These are phyloP conservation scores for Aleiodes testaceus DNA, from an alignment of 2,888 invertebrate genomes.

Conservation along the genomic window DNA sequence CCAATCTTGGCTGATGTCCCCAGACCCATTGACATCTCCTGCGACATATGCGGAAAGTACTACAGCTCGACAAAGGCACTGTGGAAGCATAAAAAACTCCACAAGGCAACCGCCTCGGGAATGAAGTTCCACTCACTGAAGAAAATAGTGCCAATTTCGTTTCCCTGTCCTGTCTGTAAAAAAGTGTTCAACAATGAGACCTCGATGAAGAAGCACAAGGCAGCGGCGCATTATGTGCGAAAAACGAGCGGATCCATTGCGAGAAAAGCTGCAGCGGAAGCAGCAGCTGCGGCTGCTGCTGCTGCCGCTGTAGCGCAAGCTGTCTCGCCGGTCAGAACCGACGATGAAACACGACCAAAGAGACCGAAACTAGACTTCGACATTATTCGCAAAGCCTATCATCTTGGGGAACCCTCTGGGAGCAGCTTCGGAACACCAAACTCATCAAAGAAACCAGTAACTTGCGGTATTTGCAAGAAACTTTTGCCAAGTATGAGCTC, in stretches of 20 bases:
- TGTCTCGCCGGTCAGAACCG: slow-evolving; percentile 3
- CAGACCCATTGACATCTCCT: slow-evolving; percentile 71
- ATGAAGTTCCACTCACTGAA: slow-evolving; percentile 52
- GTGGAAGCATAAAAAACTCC: slow-evolving; percentile 76
- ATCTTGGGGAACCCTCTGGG: slow-evolving; percentile 36
- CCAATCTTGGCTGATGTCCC: slow-evolving; percentile 59
- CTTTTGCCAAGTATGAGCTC: slow-evolving; percentile 79
- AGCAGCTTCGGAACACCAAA: slow-evolving; percentile 36
- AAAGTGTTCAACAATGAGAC: slow-evolving; percentile 70
- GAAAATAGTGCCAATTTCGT: slow-evolving; percentile 44
- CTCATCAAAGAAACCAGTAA: slow-evolving; percentile 65
- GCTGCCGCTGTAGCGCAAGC: slow-evolving; percentile 46
- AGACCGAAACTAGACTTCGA: slow-evolving; percentile 48
- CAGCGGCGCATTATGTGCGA: slow-evolving; percentile 50
- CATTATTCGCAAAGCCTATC: slow-evolving; percentile 41
- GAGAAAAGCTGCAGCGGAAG: slow-evolving; percentile 32
- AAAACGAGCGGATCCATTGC: slow-evolving; percentile 14
- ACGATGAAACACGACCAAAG: slow-evolving; percentile 36
- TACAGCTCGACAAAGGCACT: slow-evolving; percentile 77
- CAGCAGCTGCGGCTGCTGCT: slow-evolving; percentile 46
- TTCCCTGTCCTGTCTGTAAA: slow-evolving; percentile 72
- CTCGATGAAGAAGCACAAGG: slow-evolving; percentile 71
- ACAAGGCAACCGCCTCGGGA: slow-evolving; percentile 55
- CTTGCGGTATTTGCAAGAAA: slow-evolving; percentile 79
- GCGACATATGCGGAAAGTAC: slow-evolving; percentile 80